Conservation (phyloP, 2,113 vertebrate genomes). For the Amia ocellicauda region DNA sequence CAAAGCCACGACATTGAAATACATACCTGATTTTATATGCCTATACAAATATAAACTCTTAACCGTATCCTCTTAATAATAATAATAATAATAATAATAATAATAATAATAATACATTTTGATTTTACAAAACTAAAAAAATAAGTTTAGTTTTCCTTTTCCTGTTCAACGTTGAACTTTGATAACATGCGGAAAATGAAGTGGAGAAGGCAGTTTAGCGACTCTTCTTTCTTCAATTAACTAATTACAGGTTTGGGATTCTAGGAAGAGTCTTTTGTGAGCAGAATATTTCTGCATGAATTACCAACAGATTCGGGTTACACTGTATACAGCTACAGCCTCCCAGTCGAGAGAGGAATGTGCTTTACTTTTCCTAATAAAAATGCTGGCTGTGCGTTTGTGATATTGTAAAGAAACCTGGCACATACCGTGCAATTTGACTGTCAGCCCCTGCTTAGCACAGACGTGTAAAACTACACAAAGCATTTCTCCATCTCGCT, state of each 20-base stretch:
- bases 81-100: too few species aligned
- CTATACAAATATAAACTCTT: too few species aligned
- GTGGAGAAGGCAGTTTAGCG: not conserved
- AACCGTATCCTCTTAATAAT: too few species aligned
- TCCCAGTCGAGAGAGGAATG: slow-evolving; percentile 25
- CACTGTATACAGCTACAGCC: slow-evolving; percentile 33
- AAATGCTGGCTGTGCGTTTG: slow-evolving; percentile 12
- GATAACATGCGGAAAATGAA: not conserved
- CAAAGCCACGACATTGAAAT: too few species aligned
- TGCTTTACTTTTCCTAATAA: slow-evolving; percentile 5
- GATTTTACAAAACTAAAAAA: not conserved
- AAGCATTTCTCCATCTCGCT: not conserved
- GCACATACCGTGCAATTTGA: slow-evolving; percentile 22
- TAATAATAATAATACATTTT: not conserved
- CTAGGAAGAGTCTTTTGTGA: slow-evolving; percentile 42
- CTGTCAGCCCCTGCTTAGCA: not conserved
- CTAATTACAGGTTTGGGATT: slow-evolving; percentile 49
- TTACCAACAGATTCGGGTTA: slow-evolving; percentile 41
- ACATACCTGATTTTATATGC: too few species aligned
- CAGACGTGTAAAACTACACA: slow-evolving; percentile 3
- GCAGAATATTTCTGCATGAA: slow-evolving; percentile 47
- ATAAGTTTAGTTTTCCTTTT: not conserved
- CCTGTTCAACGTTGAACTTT: not conserved
- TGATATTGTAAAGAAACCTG: slow-evolving; percentile 15
- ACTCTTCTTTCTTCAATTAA: not conserved